Evolutionary conservation across 1,140 invertebrate genomes (phyloP), one percentile per base, ranked within the genome.

Genomic region (Holotrichia oblita): DNA sequence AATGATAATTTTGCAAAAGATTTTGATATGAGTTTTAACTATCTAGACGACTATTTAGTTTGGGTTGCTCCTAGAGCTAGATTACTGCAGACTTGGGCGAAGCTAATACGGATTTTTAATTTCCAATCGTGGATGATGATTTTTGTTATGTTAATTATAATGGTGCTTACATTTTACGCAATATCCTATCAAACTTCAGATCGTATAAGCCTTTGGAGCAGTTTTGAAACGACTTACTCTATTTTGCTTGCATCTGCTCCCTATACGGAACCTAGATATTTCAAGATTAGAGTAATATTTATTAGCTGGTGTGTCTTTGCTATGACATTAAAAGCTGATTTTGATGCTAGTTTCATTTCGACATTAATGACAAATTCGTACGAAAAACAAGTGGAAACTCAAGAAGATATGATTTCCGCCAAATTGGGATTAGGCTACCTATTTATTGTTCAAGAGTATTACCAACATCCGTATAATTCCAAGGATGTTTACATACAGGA

Each of bases 61-160:
- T 78, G 77, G 77, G 61, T 73, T 2, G 77, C 42, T 20, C 77
- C 77, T 7, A 17, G 17, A 22, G 59, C 77, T 9, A 78, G 41
- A 22, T 2, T 17, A 22, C 6, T 34, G 10, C 8, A 17, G 3
- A 12, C 17, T 14, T 78, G 77, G 77, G 73, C 20, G n/a, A 48
- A 22, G 40, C 22, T 75, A 42, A 14, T 75, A n/a, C 8, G 10
- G 0, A 75, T 75, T 75, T 75, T 75, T 34, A n/a, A 40, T 40
- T 40, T 75, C 12, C 14, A 40, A 24, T 42, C 40, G 40, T 75
- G 73, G 73, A 48, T 75, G 40, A 14, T 24, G 40, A 75, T 48
- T 75, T 41, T 75, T 12, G 14, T 24, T 40, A 24, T 17, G 27
- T 42, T 75, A n/a, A 41, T 75, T 6, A 8, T 75, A 12, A 48